These are phyloP conservation scores for Pangasius krempfi DNA, from an alignment of 2,797 vertebrate species.

Conservation along the genomic window DNA sequence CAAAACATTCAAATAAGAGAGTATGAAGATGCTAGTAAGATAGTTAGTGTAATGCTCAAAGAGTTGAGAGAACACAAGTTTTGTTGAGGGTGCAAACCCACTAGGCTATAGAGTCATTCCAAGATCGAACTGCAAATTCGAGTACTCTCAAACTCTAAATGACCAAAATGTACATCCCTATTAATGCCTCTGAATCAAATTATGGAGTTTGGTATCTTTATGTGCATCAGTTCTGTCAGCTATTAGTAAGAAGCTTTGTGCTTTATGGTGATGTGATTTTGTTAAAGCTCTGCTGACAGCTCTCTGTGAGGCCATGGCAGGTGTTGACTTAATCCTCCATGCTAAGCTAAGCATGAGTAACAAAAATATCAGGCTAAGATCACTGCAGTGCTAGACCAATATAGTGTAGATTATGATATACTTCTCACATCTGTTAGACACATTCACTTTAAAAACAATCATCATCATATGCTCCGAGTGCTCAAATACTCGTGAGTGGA, in stretches of 20 bases:
- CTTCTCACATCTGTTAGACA: neutral
- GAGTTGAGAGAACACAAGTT: neutral
- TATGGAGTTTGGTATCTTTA: neutral
- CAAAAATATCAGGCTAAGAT: constrained; percentile 23
- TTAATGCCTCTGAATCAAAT: neutral
- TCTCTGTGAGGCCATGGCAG: constrained; percentile 19
- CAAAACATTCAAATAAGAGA: neutral
- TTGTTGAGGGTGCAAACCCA: neutral
- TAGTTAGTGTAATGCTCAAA: neutral
- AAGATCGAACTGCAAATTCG: neutral
- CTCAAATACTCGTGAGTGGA: neutral
- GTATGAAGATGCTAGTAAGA: neutral
- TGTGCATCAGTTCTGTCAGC: neutral
- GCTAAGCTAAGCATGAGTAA: constrained; percentile 34
- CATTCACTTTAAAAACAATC: neutral
- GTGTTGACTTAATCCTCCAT: constrained; percentile 41
- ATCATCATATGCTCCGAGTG: neutral
- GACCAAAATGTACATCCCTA: neutral
- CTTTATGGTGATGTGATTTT: neutral
- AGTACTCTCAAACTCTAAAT: neutral
- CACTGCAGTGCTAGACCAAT: neutral
- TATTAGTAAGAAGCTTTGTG: constrained; percentile 28
- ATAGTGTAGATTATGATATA: neutral
- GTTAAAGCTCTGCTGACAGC: constrained; percentile 20
- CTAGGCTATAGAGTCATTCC: neutral